Conservation (phyloP, 2,113 vertebrate species). For the Hippolais icterina region DNA sequence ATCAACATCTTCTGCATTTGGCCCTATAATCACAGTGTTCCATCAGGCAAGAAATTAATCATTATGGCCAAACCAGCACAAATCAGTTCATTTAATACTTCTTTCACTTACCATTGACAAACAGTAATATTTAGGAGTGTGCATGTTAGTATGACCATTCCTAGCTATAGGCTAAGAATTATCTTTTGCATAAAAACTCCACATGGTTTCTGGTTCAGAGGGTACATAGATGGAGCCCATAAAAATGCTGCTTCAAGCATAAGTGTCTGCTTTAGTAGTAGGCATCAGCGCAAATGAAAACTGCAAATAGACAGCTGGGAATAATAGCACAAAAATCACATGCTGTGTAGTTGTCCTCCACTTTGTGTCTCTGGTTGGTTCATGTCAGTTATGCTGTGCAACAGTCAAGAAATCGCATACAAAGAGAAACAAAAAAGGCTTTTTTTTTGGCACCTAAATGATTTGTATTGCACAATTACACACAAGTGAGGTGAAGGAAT, state of each 20-base stretch:
- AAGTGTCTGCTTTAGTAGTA: not conserved
- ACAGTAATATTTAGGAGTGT: not conserved
- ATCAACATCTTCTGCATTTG: not conserved
- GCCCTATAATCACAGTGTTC: not conserved
- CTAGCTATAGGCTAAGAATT: not conserved
- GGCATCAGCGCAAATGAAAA: not conserved
- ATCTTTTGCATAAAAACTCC: not conserved
- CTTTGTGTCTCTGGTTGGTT: not conserved
- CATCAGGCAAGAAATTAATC: not conserved
- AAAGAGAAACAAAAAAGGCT: not conserved
- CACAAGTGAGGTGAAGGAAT: not conserved
- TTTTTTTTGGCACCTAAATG: not conserved
- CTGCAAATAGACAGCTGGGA: not conserved
- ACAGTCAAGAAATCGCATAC: not conserved
- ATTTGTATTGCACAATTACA: not conserved
- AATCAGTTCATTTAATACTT: not conserved
- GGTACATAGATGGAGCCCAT: not conserved
- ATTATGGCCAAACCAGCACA: not conserved
- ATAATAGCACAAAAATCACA: not conserved
- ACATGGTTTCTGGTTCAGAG: not conserved
- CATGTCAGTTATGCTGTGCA: not conserved
- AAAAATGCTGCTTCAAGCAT: conserved; percentile 15
- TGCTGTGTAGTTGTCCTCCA: not conserved
- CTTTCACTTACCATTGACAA: not conserved
- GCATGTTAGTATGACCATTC: not conserved